Percentiles rank a stretch among this genome's conserved stretches.
Conservation (phyloP, 2,113 vertebrate genomes). For the Myrmecophaga tridactyla region DNA sequence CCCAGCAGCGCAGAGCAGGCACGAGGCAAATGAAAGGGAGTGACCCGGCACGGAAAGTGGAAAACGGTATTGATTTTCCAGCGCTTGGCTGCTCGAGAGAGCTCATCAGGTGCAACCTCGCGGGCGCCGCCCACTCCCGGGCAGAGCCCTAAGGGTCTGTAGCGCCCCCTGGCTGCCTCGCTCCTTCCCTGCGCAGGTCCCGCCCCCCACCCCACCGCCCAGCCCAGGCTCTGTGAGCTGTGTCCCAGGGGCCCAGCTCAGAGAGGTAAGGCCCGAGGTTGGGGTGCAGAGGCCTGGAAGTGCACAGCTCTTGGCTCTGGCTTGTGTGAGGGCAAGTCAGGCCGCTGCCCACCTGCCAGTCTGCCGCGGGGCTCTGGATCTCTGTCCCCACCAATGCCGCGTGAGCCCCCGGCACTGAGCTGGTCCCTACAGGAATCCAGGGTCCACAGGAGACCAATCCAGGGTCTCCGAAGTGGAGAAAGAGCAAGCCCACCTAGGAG, state of each 20-base stretch:
- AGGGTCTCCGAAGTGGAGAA: too few relatives aligned
- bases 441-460: too few relatives aligned
- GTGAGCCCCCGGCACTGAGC: background rate
- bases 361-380: background rate
- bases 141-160: conserved; percentile 67
- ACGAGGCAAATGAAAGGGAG: conserved; percentile 80
- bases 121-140: conserved; percentile 69
- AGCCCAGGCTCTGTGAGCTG: background rate
- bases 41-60: conserved; percentile 79
- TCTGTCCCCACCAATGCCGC: background rate
- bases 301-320: background rate
- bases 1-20: conserved; percentile 80
- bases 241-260: background rate
- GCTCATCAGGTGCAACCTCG: conserved; percentile 80
- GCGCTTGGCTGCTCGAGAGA: conserved; percentile 80
- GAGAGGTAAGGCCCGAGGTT: background rate
- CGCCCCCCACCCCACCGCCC: background rate
- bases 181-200: background rate
- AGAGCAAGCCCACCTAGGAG: background rate
- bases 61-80: conserved; percentile 83
- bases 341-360: background rate
- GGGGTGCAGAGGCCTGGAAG: background rate
- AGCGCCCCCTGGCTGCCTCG: conserved; percentile 37
- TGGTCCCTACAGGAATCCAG: background rate
- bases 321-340: background rate